phyloP scores from a whole-genome alignment of 2,888 invertebrate genomes.

The Phengaris arion region DNA sequence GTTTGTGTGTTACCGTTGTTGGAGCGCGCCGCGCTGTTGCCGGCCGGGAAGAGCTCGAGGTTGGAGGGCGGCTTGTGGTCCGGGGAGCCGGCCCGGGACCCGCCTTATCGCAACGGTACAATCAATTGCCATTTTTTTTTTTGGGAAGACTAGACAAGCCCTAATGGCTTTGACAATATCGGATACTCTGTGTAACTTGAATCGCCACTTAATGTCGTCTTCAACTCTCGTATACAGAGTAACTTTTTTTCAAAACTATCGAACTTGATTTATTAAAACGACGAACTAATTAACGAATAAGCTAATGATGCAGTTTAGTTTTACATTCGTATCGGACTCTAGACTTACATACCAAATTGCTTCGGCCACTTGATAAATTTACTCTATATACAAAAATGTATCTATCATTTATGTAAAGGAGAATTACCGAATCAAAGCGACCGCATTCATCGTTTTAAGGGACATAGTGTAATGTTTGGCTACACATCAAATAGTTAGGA shows the following conservation, averaged over 20 bases:
- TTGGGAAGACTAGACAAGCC: background rate
- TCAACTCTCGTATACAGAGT: background rate
- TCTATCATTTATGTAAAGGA: background rate
- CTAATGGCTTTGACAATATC: background rate
- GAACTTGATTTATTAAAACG: too few species aligned
- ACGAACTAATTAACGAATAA: too few species aligned
- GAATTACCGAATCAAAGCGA: too few species aligned
- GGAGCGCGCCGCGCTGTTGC: conserved; percentile 83
- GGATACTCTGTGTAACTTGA: background rate
- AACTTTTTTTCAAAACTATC: background rate
- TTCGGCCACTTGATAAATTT: background rate
- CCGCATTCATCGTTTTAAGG: background rate
- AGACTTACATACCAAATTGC: too few species aligned
- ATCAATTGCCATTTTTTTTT: conserved; percentile 54
- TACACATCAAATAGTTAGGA: conserved; percentile 27
- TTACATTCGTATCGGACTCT: too few species aligned
- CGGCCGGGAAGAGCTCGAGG: conserved; percentile 84
- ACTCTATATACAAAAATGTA: background rate
- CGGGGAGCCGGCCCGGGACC: conserved; percentile 80
- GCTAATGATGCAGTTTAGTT: too few species aligned
- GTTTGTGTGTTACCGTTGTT: conserved; percentile 86
- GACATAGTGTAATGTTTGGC: conserved; percentile 23
- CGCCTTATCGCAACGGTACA: conserved; percentile 63
- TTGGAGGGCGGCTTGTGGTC: conserved; percentile 85
- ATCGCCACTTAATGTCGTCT: background rate